Percentiles rank a stretch among this genome's conserved stretches.
phyloP scores from a whole-genome alignment of 2,797 vertebrate genomes.

The Poeciliopsis turneri region DNA sequence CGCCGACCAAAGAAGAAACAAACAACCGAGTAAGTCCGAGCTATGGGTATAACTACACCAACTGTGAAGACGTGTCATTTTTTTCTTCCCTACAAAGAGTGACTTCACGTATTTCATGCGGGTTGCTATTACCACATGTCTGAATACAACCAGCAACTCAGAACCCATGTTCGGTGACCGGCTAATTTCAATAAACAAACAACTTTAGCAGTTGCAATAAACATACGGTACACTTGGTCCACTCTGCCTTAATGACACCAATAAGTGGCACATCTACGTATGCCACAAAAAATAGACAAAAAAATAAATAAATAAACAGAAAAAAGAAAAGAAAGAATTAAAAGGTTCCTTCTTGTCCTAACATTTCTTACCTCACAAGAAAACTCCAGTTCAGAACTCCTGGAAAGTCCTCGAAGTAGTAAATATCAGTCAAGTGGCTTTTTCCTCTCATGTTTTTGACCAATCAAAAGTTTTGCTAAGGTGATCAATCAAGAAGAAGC shows the following conservation, averaged over 20 bases:
- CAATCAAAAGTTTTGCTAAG: not conserved
- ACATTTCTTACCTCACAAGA: not conserved
- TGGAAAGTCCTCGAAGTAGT: not conserved
- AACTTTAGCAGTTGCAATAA: not conserved
- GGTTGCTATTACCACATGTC: not conserved
- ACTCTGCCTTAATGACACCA: not conserved
- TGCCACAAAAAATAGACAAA: not conserved
- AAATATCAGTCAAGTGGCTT: not conserved
- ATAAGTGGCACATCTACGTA: not conserved
- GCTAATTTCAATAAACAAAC: not conserved
- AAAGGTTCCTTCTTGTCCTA: not conserved
- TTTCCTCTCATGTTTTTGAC: not conserved
- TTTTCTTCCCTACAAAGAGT: not conserved
- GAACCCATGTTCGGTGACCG: not conserved
- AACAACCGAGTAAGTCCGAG: not conserved
- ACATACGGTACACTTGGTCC: not conserved
- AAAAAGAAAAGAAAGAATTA: not conserved
- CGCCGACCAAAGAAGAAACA: constrained; percentile 6
- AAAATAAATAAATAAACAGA: no score
- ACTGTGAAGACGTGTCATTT: not conserved
- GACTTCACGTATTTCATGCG: not conserved
- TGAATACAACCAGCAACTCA: not conserved
- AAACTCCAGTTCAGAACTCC: not conserved
- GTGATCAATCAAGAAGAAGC: not conserved
- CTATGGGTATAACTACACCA: constrained; percentile 11